These are phyloP conservation scores for Artibeus jamaicensis DNA, from an alignment of 2,797 vertebrate species.

Conservation along the genomic window DNA sequence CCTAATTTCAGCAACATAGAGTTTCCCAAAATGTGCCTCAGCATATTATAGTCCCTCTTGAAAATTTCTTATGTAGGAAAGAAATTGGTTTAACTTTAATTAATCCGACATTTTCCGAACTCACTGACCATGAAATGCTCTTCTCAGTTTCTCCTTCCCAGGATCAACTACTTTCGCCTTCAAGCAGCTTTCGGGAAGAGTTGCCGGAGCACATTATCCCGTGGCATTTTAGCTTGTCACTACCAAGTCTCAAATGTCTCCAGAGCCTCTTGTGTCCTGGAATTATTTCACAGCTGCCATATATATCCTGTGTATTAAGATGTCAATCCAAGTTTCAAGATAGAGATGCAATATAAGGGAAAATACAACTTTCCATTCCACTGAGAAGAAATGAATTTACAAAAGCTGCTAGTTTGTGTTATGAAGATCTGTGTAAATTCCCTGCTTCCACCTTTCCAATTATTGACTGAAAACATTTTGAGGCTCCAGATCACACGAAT, in stretches of 20 bases:
- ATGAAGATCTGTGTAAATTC: not conserved
- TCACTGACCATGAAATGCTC: not conserved
- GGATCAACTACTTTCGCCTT: not conserved
- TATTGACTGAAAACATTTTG: not conserved
- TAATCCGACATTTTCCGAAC: slow-evolving; percentile 10
- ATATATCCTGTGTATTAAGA: not conserved
- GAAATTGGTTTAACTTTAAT: slow-evolving; percentile 29
- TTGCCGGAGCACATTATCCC: not conserved
- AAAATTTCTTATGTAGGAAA: not conserved
- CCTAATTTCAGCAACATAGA: slow-evolving; percentile 13
- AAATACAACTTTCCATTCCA: not conserved
- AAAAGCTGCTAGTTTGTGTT: not conserved
- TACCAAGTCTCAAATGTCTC: not conserved
- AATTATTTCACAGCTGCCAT: not conserved
- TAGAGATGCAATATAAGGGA: not conserved
- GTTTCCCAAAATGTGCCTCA: not conserved
- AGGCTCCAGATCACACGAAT: not conserved
- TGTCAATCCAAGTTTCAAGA: not conserved
- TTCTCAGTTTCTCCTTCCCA: not conserved
- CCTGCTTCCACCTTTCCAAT: not conserved
- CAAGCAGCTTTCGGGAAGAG: not conserved
- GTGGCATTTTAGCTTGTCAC: not conserved
- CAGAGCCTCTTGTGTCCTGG: not conserved
- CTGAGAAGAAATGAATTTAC: not conserved
- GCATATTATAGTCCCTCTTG: not conserved